Evolutionary conservation across 2,797 vertebrate genomes (phyloP).

Genomic region (Enteromius radiatus): DNA sequence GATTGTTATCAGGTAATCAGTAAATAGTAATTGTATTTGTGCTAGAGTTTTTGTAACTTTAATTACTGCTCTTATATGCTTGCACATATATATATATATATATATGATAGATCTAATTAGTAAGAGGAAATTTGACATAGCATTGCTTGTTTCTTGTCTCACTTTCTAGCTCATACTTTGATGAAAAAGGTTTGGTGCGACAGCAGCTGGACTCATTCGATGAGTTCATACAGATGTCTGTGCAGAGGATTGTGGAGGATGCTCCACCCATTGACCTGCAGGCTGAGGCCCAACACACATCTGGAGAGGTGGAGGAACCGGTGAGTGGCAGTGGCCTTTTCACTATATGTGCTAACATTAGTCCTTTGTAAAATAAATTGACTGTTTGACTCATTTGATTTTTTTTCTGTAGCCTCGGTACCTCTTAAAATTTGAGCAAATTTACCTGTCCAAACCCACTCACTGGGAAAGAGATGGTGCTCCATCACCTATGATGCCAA

Average conservation of each 20-base stretch:
- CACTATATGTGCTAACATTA: background rate
- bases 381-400: background rate
- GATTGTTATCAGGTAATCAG: conserved; percentile 94
- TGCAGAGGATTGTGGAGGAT: conserved; percentile 98
- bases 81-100: background rate
- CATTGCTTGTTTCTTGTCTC: background rate
- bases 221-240: conserved; percentile 99
- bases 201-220: conserved; percentile 98
- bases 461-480: conserved; percentile 99
- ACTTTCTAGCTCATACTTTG: conserved; percentile 89
- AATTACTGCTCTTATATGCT: background rate
- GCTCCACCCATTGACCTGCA: conserved; percentile 97
- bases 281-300: conserved; percentile 96
- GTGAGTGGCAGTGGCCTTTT: conserved; percentile 74
- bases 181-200: conserved; percentile 97
- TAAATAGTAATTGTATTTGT: background rate
- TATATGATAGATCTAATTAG: background rate
- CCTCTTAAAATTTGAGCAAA: conserved; percentile 97
- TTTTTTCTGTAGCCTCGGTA: conserved; percentile 85
- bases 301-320: conserved; percentile 96
- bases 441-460: conserved; percentile 97
- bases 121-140: background rate
- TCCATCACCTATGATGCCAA: conserved; percentile 98
- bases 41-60: background rate
- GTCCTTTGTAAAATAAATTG: background rate